phyloP scores from a whole-genome alignment of 2,888 invertebrate genomes.

The Oscheius sp. region DNA sequence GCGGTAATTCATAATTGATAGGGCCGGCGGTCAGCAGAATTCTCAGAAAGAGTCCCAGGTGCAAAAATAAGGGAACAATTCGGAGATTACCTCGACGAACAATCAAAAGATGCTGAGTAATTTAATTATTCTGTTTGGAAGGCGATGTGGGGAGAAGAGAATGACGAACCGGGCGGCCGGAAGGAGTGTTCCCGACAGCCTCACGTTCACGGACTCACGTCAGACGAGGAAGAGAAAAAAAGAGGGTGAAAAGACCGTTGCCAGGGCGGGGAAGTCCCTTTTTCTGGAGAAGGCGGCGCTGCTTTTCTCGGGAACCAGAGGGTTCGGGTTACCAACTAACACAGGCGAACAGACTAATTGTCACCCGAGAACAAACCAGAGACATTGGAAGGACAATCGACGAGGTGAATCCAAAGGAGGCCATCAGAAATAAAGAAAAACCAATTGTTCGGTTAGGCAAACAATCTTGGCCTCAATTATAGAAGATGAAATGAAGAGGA shows the following conservation, averaged over 20 bases:
- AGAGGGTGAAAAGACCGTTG: background rate
- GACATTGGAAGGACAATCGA: constrained; percentile 1
- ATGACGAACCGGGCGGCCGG: background rate
- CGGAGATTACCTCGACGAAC: background rate
- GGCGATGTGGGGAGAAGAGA: background rate
- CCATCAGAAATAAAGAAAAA: background rate
- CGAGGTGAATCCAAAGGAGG: background rate
- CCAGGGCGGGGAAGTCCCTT: background rate
- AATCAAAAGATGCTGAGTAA: background rate
- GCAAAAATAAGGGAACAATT: background rate
- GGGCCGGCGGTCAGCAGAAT: too few species aligned
- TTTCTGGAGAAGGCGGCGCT: background rate
- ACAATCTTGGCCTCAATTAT: constrained; percentile 28
- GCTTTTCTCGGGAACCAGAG: background rate
- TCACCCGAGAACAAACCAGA: background rate
- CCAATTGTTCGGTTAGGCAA: constrained; percentile 8
- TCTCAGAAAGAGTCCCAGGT: too few species aligned
- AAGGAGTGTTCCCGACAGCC: background rate
- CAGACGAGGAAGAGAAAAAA: background rate
- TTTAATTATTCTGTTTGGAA: background rate
- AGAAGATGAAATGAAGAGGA: constrained; percentile 12
- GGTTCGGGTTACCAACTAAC: constrained; percentile 25
- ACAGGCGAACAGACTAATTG: constrained; percentile 30
- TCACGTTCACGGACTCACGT: too few species aligned
- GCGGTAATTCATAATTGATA: background rate